Percentiles rank a stretch among this genome's conserved stretches.
phyloP scores from a whole-genome alignment of 2,113 vertebrate genomes.

The Archilochus colubris region DNA sequence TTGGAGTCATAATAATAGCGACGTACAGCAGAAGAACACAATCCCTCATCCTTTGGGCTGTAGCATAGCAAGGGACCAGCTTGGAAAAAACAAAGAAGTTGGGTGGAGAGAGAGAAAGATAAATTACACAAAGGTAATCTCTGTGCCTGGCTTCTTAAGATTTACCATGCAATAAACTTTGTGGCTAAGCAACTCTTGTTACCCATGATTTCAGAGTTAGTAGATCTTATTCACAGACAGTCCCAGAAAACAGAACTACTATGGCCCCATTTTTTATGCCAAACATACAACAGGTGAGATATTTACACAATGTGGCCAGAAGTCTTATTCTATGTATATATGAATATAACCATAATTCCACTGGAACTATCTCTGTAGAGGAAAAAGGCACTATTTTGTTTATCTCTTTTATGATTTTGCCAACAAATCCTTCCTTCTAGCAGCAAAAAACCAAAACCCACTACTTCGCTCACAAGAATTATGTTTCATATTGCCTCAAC shows the following conservation, averaged over 20 bases:
- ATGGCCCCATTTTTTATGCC: not conserved
- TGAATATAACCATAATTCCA: not conserved
- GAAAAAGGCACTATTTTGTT: not conserved
- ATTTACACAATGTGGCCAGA: not conserved
- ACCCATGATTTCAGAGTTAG: not conserved
- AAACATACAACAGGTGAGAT: not conserved
- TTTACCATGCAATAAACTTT: not conserved
- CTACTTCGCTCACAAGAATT: not conserved
- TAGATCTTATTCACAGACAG: not conserved
- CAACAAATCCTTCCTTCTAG: not conserved
- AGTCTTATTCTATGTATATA: not conserved
- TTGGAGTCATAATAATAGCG: conserved; percentile 89
- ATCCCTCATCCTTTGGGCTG: conserved; percentile 84
- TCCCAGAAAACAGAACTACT: not conserved
- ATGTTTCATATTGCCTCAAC: not conserved
- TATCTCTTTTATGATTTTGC: not conserved
- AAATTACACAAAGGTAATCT: not conserved
- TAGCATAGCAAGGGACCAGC: conserved; percentile 84
- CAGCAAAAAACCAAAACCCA: not conserved
- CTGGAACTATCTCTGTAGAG: not conserved
- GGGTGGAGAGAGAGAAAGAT: not conserved
- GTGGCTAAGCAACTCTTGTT: not conserved
- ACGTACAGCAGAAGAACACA: conserved; percentile 83
- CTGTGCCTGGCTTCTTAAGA: not conserved
- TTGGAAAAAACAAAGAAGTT: not conserved